A percentile compares a stretch with the other conserved stretches of the same genome.
Conservation (phyloP, 2,888 invertebrate species). For the Cataglyphis albicans region DNA sequence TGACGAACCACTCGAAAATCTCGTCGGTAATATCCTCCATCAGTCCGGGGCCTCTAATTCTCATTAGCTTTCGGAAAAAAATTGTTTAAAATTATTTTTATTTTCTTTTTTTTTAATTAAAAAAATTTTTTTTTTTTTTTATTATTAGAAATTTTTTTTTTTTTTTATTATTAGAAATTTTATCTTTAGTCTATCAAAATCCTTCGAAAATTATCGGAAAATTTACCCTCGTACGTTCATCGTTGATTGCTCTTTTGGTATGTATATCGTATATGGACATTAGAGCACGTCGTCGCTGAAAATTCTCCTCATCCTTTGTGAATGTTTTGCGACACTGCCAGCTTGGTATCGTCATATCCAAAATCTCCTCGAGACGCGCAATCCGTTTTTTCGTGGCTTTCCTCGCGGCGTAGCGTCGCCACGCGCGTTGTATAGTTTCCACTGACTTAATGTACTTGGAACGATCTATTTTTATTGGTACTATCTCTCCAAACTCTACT, state of each 20-base stretch:
- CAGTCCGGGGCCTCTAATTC: conserved; percentile 86
- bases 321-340: conserved; percentile 86
- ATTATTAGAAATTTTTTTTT: too few relatives aligned
- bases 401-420: conserved; percentile 86
- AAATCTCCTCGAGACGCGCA: conserved; percentile 85
- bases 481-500: conserved; percentile 62
- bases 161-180: too few relatives aligned
- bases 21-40: conserved; percentile 92
- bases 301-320: conserved; percentile 85
- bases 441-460: conserved; percentile 77
- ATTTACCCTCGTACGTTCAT: conserved; percentile 73
- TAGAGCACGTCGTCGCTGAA: conserved; percentile 76
- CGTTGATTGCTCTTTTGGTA: conserved; percentile 80
- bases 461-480: conserved; percentile 59
- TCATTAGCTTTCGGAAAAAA: conserved; percentile 67
- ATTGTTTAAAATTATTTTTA: background rate
- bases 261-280: conserved; percentile 86
- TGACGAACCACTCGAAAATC: conserved; percentile 91
- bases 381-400: conserved; percentile 86
- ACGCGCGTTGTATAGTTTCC: conserved; percentile 84
- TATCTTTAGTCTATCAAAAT: too few relatives aligned
- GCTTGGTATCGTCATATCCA: conserved; percentile 88
- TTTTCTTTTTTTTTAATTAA: background rate
- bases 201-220: background rate
- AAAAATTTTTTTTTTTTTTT: too few relatives aligned